Evolutionary conservation across 2,888 invertebrate species (phyloP).

Genomic region (Lithophane leautieri): DNA sequence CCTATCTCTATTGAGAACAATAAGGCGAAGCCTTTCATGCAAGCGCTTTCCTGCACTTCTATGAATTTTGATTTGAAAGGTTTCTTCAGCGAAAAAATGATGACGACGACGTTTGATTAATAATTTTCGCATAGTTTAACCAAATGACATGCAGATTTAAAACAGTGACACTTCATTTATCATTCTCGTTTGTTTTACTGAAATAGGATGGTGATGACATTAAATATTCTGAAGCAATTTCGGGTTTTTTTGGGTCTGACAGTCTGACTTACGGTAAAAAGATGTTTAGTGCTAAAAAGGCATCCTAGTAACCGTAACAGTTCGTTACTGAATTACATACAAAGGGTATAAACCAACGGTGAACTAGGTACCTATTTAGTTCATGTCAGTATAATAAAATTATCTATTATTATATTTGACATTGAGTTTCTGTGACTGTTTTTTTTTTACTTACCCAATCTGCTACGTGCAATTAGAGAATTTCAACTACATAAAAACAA

Average conservation of each 20-base stretch:
- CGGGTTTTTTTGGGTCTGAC: not conserved
- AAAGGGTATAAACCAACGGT: not conserved
- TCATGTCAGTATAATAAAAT: not conserved
- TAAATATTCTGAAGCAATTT: conserved; percentile 11
- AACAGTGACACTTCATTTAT: conserved; percentile 29
- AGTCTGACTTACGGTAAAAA: not conserved
- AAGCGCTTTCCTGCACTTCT: conserved; percentile 2
- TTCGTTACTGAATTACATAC: not conserved
- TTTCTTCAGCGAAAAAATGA: not conserved
- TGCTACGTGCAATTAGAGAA: no score
- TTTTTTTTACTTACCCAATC: no score
- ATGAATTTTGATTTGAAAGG: not conserved
- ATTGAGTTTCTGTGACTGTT: no score
- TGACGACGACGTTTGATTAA: conserved; percentile 1
- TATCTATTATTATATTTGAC: not conserved
- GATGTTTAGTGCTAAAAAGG: not conserved
- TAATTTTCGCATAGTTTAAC: conserved; percentile 24
- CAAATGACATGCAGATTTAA: conserved; percentile 41
- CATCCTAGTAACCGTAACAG: not conserved
- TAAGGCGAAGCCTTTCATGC: not conserved
- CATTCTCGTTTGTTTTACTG: conserved; percentile 31
- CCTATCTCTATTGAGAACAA: not conserved
- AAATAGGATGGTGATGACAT: not conserved
- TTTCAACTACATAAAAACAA: not conserved
- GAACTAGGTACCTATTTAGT: no score